These are phyloP conservation scores for Drosophila engyochracea DNA, from an alignment of 2,888 invertebrate species.

Conservation along the genomic window DNA sequence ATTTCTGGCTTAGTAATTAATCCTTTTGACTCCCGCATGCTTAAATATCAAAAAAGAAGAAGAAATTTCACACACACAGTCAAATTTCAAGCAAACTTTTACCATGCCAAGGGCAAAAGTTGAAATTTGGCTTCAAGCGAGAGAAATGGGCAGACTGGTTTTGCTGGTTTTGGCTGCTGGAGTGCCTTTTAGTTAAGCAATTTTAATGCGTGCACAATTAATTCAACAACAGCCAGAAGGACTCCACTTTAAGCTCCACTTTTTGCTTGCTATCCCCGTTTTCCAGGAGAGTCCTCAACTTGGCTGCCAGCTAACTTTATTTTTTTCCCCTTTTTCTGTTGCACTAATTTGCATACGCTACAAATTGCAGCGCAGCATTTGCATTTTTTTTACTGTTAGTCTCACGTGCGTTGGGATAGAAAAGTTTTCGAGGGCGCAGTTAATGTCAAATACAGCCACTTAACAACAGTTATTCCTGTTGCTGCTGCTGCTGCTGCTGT, in stretches of 20 bases:
- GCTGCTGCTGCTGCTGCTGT: constrained; percentile 20
- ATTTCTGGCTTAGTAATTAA: constrained; percentile 58
- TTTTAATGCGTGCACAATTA: constrained; percentile 78
- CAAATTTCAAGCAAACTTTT: constrained; percentile 24
- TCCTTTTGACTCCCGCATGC: constrained; percentile 48
- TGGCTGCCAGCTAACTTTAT: constrained; percentile 38
- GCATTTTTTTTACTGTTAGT: not conserved
- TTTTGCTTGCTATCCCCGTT: not conserved
- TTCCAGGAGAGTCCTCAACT: constrained; percentile 22
- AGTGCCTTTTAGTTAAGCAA: constrained; percentile 70
- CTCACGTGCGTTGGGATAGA: constrained; percentile 23
- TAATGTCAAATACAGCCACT: constrained; percentile 75
- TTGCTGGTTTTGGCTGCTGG: constrained; percentile 33
- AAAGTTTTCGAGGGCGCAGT: constrained; percentile 53
- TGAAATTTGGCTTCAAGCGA: constrained; percentile 40
- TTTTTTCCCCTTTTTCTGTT: constrained; percentile 12
- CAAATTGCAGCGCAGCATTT: constrained; percentile 41
- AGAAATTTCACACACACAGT: constrained; percentile 5
- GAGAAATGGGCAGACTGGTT: not conserved
- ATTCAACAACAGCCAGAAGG: constrained; percentile 68
- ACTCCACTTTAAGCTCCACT: constrained; percentile 28
- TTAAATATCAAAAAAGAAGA: constrained; percentile 5
- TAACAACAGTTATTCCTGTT: constrained; percentile 29
- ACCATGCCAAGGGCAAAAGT: constrained; percentile 30
- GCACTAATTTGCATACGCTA: constrained; percentile 69